Percentiles rank a stretch among this genome's conserved stretches.
These are phyloP conservation scores for Colistium nudipinnis DNA, from an alignment of 2,113 vertebrate genomes.

Conservation along the genomic window DNA sequence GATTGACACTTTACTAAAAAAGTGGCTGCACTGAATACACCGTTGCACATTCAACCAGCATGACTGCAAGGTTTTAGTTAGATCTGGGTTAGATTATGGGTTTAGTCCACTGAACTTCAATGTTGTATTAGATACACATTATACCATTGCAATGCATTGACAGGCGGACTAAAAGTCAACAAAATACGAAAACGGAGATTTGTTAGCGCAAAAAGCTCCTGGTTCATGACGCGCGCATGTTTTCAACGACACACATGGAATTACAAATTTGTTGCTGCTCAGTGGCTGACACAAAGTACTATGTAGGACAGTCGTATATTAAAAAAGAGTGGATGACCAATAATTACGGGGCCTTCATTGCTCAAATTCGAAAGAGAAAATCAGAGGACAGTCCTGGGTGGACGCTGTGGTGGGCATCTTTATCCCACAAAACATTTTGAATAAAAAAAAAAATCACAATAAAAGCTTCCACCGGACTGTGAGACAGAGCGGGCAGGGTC, in stretches of 20 bases:
- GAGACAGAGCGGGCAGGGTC: slow-evolving; percentile 39
- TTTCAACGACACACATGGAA: no score
- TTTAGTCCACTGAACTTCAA: neutral
- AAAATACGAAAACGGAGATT: no score
- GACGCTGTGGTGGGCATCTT: neutral
- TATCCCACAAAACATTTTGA: neutral
- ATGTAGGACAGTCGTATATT: no score
- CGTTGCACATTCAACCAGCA: neutral
- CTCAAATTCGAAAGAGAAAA: neutral
- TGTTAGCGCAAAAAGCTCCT: no score
- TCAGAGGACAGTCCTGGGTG: neutral
- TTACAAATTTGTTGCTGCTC: no score
- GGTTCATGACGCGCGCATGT: no score
- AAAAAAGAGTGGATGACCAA: no score
- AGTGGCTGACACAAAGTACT: no score
- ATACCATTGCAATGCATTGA: no score
- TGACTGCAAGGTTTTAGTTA: neutral
- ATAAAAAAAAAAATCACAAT: neutral
- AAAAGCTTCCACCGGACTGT: slow-evolving; percentile 33
- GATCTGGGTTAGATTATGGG: neutral
- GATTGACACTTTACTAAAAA: neutral
- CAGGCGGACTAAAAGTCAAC: no score
- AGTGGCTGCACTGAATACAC: neutral
- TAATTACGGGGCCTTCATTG: no score
- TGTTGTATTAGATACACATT: no score